Conservation (phyloP, 2,113 vertebrate genomes). For the Odocoileus hemionus region DNA sequence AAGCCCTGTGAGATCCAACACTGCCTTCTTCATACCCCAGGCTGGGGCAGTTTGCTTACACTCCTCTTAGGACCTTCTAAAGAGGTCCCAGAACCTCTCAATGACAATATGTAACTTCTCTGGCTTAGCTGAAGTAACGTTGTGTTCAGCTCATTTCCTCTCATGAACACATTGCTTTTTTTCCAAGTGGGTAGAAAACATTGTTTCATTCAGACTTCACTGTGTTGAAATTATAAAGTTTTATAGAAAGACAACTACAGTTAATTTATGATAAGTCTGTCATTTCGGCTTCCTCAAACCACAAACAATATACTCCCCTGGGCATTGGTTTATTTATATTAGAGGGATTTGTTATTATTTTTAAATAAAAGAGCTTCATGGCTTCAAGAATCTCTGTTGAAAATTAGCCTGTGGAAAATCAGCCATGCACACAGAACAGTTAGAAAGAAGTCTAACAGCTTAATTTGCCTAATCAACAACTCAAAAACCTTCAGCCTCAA, state of each 20-base stretch:
- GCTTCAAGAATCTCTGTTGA: background rate
- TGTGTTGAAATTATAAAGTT: background rate
- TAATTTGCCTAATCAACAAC: slow-evolving; percentile 19
- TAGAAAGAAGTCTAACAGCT: background rate
- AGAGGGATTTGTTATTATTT: background rate
- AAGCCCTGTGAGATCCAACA: background rate
- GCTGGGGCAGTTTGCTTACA: background rate
- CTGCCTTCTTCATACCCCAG: background rate
- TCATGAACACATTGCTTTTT: background rate
- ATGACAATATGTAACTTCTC: background rate
- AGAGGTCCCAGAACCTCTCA: background rate
- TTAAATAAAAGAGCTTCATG: background rate
- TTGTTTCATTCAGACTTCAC: background rate
- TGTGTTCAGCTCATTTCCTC: background rate
- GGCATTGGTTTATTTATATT: background rate
- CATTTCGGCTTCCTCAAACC: background rate
- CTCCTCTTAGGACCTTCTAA: background rate
- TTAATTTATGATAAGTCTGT: background rate
- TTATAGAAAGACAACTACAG: background rate
- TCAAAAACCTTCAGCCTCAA: slow-evolving; percentile 20
- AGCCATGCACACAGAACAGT: background rate
- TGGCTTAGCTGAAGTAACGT: background rate
- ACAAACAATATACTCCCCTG: background rate
- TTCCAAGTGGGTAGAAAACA: background rate
- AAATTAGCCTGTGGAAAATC: slow-evolving; percentile 4